A percentile compares a stretch with the other conserved stretches of the same genome.
phyloP scores from a whole-genome alignment of 2,797 vertebrate species.

The Sternotherus odoratus region DNA sequence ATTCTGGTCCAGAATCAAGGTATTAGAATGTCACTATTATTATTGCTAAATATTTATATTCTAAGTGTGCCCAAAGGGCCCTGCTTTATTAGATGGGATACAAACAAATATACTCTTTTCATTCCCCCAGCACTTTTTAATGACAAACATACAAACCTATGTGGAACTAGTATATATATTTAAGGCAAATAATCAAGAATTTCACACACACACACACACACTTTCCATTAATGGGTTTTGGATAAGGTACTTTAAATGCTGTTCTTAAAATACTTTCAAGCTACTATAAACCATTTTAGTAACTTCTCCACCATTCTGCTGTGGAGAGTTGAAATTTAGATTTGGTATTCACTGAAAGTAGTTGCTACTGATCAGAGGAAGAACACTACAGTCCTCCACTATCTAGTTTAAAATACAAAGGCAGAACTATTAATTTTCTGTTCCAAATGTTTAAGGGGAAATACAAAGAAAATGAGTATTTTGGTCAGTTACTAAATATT shows the following conservation, averaged over 20 bases:
- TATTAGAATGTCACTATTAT: not conserved
- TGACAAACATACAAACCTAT: not conserved
- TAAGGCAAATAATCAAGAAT: not conserved
- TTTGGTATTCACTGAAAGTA: not conserved
- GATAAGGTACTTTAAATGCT: not conserved
- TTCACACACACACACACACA: not conserved
- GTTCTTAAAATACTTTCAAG: not conserved
- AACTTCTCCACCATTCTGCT: not conserved
- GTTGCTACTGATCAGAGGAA: not conserved
- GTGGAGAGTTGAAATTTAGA: not conserved
- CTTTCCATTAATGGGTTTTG: not conserved
- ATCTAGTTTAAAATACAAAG: not conserved
- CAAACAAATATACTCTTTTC: not conserved
- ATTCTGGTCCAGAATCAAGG: slow-evolving; percentile 1
- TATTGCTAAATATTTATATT: not conserved
- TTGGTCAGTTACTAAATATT: not conserved
- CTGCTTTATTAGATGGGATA: not conserved
- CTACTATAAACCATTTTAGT: not conserved
- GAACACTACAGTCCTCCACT: not conserved
- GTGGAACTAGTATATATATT: not conserved
- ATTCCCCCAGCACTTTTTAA: not conserved
- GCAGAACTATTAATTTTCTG: not conserved
- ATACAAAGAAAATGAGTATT: not conserved
- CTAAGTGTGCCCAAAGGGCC: not conserved
- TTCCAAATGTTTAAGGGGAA: not conserved